Evolutionary conservation across 2,888 invertebrate species (phyloP).

Genomic region (Chelonus formosanus): DNA sequence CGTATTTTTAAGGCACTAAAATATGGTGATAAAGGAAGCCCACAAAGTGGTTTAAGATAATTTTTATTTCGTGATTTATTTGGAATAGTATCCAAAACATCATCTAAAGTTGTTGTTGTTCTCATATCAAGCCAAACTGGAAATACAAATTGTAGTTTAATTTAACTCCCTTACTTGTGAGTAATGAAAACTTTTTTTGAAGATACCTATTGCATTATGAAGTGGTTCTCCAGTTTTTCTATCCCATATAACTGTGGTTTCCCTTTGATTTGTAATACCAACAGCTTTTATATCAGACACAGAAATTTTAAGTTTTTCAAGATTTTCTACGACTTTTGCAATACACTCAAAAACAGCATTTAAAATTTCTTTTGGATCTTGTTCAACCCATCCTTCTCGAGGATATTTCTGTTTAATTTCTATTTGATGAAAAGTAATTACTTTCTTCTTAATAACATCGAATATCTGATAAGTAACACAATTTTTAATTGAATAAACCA

Average conservation of each 20-base stretch:
- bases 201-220: conserved; percentile 88
- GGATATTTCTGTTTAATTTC: conserved; percentile 84
- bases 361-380: conserved; percentile 88
- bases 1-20: conserved; percentile 94
- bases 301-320: conserved; percentile 79
- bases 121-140: conserved; percentile 93
- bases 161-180: no score
- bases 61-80: conserved; percentile 78
- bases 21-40: conserved; percentile 95
- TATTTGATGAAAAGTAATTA: conserved; percentile 90
- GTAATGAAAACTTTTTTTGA: no score
- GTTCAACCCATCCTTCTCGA: conserved; percentile 94
- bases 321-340: conserved; percentile 80
- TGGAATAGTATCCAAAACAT: conserved; percentile 69
- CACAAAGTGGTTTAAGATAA: conserved; percentile 74
- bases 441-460: conserved; percentile 86
- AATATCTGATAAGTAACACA: conserved; percentile 72
- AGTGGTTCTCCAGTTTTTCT: conserved; percentile 87
- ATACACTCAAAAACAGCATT: conserved; percentile 86
- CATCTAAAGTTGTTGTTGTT: conserved; percentile 83
- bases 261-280: conserved; percentile 95
- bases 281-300: conserved; percentile 84
- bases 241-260: conserved; percentile 96
- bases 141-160: conserved; percentile 45
- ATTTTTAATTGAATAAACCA: no score